phyloP scores from a whole-genome alignment of 1,140 invertebrate genomes.

The Neomicropteryx cornuta region DNA sequence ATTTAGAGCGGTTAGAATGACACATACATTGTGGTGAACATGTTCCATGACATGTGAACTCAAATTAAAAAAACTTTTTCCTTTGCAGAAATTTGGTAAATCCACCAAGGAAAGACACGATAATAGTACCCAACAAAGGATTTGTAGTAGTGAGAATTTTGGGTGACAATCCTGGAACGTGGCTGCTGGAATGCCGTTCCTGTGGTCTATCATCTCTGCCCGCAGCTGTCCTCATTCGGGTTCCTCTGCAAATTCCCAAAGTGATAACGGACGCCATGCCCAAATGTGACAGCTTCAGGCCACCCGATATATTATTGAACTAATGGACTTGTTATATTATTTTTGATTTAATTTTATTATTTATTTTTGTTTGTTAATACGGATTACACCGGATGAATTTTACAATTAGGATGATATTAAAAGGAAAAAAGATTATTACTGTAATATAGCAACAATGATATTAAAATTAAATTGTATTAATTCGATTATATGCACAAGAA shows the following conservation, averaged over 20 bases:
- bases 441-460: too few relatives aligned
- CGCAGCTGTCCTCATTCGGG: slow-evolving; percentile 29
- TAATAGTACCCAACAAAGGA: slow-evolving; percentile 43
- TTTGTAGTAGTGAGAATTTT: slow-evolving; percentile 39
- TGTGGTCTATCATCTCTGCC: slow-evolving; percentile 29
- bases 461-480: too few relatives aligned
- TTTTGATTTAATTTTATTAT: too few relatives aligned
- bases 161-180: slow-evolving; percentile 38
- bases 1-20: too few relatives aligned
- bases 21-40: too few relatives aligned
- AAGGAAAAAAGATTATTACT: too few relatives aligned
- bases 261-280: slow-evolving; percentile 27
- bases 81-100: slow-evolving; percentile 27
- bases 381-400: too few relatives aligned
- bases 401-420: too few relatives aligned
- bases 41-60: too few relatives aligned
- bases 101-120: slow-evolving; percentile 42
- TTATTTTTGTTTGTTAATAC: too few relatives aligned
- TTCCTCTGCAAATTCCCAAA: slow-evolving; percentile 28
- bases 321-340: too few relatives aligned
- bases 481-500: too few relatives aligned
- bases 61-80: slow-evolving; percentile 1
- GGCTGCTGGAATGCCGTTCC: slow-evolving; percentile 36
- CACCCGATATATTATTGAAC: slow-evolving; percentile 32
- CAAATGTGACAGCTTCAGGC: slow-evolving; percentile 35